A percentile compares a stretch with the other conserved stretches of the same genome.
phyloP scores from a whole-genome alignment of 2,113 vertebrate genomes.

The Thunnus thynnus region DNA sequence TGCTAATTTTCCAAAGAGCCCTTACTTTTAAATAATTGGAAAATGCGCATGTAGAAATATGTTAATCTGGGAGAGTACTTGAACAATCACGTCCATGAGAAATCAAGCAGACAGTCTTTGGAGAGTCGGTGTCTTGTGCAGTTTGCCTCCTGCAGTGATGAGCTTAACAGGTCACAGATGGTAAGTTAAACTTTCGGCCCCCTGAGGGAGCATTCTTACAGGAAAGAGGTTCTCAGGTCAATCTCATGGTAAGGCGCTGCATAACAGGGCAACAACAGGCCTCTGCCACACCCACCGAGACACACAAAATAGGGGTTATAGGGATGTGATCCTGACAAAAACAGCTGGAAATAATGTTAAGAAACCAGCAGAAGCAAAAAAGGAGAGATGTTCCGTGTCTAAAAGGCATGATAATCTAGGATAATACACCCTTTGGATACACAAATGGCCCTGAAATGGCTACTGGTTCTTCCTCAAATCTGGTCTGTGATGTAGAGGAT shows the following conservation, averaged over 20 bases:
- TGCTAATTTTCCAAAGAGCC: not conserved
- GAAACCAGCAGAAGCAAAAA: constrained; percentile 19
- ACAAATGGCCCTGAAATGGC: constrained; percentile 19
- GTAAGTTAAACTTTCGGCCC: constrained; percentile 63
- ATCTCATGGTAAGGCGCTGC: constrained; percentile 50
- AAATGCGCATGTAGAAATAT: not conserved
- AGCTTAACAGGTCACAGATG: constrained; percentile 81
- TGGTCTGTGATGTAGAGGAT: constrained; percentile 24
- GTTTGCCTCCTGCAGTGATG: constrained; percentile 69
- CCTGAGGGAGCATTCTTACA: constrained; percentile 64
- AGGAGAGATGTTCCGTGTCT: constrained; percentile 14
- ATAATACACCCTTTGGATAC: constrained; percentile 9
- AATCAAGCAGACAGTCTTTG: constrained; percentile 25
- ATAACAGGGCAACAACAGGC: constrained; percentile 50
- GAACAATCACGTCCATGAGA: constrained; percentile 19
- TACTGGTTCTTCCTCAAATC: constrained; percentile 34
- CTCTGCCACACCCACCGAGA: constrained; percentile 41
- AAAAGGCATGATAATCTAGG: constrained; percentile 31
- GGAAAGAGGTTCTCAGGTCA: constrained; percentile 68
- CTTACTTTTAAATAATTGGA: not conserved
- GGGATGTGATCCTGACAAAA: constrained; percentile 46
- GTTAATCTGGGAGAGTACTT: not conserved
- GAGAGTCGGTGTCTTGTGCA: constrained; percentile 23
- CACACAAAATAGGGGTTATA: constrained; percentile 18
- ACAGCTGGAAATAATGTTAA: constrained; percentile 57